Conservation (phyloP, 2,888 invertebrate species). For the Parnassius glacialis region DNA sequence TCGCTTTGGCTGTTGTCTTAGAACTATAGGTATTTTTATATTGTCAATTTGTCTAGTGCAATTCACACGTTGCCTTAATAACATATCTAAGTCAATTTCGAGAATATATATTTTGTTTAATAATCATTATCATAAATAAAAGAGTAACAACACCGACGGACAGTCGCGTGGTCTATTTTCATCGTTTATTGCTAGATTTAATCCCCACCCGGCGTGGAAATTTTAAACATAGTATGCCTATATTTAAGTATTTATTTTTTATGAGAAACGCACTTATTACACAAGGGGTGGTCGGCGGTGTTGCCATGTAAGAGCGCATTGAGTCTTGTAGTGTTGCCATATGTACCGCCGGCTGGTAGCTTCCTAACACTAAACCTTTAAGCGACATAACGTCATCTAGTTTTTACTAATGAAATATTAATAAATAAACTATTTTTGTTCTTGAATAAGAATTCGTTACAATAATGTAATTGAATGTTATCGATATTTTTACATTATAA, state of each 20-base stretch:
- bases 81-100: slow-evolving; percentile 80
- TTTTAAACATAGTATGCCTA: slow-evolving; percentile 69
- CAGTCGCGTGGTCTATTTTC: slow-evolving; percentile 31
- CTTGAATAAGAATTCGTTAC: slow-evolving; percentile 71
- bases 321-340: slow-evolving; percentile 53
- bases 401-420: slow-evolving; percentile 72
- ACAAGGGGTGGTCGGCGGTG: slow-evolving; percentile 46
- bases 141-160: slow-evolving; percentile 22
- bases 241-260: slow-evolving; percentile 75
- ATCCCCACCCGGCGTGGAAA: slow-evolving; percentile 43
- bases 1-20: slow-evolving; percentile 79
- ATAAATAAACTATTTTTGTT: slow-evolving; percentile 66
- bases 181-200: slow-evolving; percentile 46
- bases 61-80: slow-evolving; percentile 81
- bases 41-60: slow-evolving; percentile 74
- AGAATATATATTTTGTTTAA: slow-evolving; percentile 62
- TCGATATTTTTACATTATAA: slow-evolving; percentile 71
- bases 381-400: slow-evolving; percentile 62
- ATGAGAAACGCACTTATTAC: slow-evolving; percentile 61
- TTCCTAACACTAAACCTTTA: slow-evolving; percentile 62
- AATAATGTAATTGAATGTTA: slow-evolving; percentile 70
- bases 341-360: slow-evolving; percentile 53
- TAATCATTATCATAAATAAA: slow-evolving; percentile 29
- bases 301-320: slow-evolving; percentile 44
- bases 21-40: slow-evolving; percentile 57